Base-by-base conservation (phyloP, 2,113 vertebrate genomes). In the Sylvilagus bachmani region DNA sequence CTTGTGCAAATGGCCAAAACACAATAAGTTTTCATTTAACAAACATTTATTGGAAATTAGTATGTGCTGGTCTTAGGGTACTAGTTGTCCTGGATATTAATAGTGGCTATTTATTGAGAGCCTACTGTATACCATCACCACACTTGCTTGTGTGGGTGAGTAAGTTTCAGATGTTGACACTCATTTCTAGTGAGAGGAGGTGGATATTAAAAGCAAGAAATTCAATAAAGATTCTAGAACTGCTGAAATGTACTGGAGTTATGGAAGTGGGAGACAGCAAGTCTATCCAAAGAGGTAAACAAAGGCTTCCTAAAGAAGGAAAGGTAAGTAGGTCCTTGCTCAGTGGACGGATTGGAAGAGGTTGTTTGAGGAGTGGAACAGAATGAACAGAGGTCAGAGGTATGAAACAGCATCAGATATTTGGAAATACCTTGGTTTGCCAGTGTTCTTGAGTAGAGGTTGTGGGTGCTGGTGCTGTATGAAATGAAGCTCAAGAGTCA, bases 21-120 rank as follows among this genome's bases (percentile, higher is more conserved):
- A 66, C 70, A 77, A n/a, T 58, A 8, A 58, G 3, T 89, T 94
- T 89, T 69, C 38, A 86, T 89, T 92, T 33, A 78, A 25, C 8
- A 73, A 31, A 79, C 83, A 17, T 84, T 94, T 84, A 36, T 62
- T 55, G 87, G 14, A 27, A 69, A 78, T 86, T 95, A 86, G 49
- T 27, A 22, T 73, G 55, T 69, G 21, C 5, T 53, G n/a, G 31
- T 84, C 10, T 83, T 87, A 51, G 33, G 14, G 27, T 51, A 10
- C 25, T 70, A 36, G 27, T 86, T 81, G 55, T 6, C 11, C 78
- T 61, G 31, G 14, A 36, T 49, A 33, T n/a, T 91, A 49, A 80
- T 31, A 78, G 33, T 95, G 24, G 55, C 55, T 24, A 16, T 69
- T 93, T 85, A 55, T 33, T 44, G 66, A 89, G n/a, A 67, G 4